Conservation (phyloP, 1,140 invertebrate species). For the Diorhabda sublineata region DNA sequence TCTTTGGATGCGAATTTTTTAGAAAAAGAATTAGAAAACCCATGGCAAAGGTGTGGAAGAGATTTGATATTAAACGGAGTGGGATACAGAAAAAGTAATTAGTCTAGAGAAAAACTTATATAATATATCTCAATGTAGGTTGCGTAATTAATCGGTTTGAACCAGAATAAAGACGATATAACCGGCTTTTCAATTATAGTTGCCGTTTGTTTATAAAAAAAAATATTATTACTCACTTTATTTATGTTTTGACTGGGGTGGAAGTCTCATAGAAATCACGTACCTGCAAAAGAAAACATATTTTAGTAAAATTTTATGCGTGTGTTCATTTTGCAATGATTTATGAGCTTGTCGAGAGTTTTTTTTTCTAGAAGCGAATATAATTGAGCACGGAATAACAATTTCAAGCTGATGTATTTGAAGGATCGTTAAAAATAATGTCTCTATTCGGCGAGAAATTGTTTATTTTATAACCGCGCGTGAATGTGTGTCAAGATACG, state of each 20-base stretch:
- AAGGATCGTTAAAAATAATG: slow-evolving; percentile 8
- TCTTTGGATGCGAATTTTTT: no score
- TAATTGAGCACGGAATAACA: slow-evolving; percentile 14
- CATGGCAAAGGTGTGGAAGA: no score
- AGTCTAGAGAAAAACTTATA: no score
- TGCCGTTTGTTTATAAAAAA: not conserved
- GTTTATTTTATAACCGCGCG: no score
- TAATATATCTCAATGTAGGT: no score
- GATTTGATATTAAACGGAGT: no score
- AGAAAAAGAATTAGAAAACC: no score
- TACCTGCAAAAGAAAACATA: slow-evolving; percentile 9
- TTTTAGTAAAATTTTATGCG: slow-evolving; percentile 5
- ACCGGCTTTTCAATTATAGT: no score
- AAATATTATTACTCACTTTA: not conserved
- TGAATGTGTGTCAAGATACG: no score
- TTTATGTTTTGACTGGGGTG: not conserved
- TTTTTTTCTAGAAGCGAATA: not conserved
- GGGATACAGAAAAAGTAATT: no score
- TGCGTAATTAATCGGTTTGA: no score
- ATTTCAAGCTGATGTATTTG: slow-evolving; percentile 2
- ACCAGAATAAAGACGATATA: no score
- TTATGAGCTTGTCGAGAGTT: not conserved
- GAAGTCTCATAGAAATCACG: not conserved
- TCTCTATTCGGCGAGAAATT: slow-evolving; percentile 6
- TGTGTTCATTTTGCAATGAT: not conserved